phyloP scores from a whole-genome alignment of 2,888 invertebrate species.

The Tenodera sinensis region DNA sequence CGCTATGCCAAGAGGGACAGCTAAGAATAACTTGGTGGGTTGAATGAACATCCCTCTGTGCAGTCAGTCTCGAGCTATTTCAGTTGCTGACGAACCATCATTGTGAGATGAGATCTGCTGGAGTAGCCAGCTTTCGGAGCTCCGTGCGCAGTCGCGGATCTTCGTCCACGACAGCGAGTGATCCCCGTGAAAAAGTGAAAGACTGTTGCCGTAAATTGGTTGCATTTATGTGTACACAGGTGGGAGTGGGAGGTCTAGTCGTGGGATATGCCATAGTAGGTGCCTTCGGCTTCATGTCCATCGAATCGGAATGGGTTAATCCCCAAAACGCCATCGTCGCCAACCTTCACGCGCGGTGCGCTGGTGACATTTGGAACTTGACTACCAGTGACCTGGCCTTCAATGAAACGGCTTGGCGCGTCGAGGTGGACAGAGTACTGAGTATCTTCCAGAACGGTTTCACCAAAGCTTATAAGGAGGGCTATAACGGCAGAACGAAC shows the following conservation, averaged over 20 bases:
- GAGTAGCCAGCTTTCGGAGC: conserved; percentile 43
- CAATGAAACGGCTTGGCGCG: conserved; percentile 61
- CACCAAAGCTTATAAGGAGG: conserved; percentile 59
- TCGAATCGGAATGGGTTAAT: conserved; percentile 59
- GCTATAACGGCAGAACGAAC: conserved; percentile 67
- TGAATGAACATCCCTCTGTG: background rate
- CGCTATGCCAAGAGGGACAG: conserved; percentile 16
- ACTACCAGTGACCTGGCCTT: conserved; percentile 63
- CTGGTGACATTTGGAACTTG: conserved; percentile 64
- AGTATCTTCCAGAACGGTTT: conserved; percentile 65
- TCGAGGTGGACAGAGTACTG: conserved; percentile 59
- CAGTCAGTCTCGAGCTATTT: background rate
- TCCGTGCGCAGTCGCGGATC: conserved; percentile 58
- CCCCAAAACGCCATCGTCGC: conserved; percentile 48
- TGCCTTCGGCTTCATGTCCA: conserved; percentile 74
- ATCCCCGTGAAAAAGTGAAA: conserved; percentile 72
- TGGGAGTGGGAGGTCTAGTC: conserved; percentile 83
- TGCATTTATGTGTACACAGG: conserved; percentile 90
- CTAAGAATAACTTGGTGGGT: conserved; percentile 19
- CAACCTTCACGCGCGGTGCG: conserved; percentile 52
- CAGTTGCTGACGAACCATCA: conserved; percentile 6
- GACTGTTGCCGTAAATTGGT: conserved; percentile 82
- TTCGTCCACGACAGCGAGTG: conserved; percentile 60
- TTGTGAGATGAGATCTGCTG: background rate
- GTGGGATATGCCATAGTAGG: conserved; percentile 85